These are phyloP conservation scores for Sternotherus odoratus DNA, from an alignment of 2,797 vertebrate species.

Conservation along the genomic window DNA sequence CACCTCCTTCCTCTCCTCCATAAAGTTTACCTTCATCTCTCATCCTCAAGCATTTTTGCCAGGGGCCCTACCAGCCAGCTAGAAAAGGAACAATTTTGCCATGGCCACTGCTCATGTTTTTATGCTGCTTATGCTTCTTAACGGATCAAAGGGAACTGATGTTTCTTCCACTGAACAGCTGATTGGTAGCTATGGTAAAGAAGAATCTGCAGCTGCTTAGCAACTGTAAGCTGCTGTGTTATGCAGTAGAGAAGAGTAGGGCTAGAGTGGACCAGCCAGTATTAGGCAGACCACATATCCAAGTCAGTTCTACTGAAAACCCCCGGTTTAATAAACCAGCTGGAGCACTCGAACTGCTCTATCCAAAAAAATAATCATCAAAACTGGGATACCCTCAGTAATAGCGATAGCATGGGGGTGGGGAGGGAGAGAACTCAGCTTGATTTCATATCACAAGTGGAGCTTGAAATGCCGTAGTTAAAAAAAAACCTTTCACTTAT, in stretches of 20 bases:
- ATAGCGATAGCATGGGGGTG: not conserved
- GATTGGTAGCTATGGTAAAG: slow-evolving; percentile 16
- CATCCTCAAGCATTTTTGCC: not conserved
- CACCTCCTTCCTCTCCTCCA: not conserved
- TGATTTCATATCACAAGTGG: accelerated
- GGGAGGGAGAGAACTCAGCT: not conserved
- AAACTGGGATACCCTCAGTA: not conserved
- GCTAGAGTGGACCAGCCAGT: not conserved
- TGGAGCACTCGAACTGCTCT: slow-evolving; percentile 2
- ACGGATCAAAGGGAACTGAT: not conserved
- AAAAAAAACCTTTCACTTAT: slow-evolving; percentile 9
- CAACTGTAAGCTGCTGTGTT: slow-evolving; percentile 62
- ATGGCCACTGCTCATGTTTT: not conserved
- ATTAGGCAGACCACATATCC: not conserved
- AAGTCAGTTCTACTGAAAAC: not conserved
- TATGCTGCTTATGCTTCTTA: slow-evolving; percentile 15
- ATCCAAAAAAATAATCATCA: slow-evolving; percentile 17
- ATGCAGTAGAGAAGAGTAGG: not conserved
- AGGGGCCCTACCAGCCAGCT: not conserved
- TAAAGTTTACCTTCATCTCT: not conserved
- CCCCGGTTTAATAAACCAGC: not conserved
- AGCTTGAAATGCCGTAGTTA: not conserved
- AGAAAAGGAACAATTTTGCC: slow-evolving; percentile 8
- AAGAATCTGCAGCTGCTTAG: slow-evolving; percentile 64
- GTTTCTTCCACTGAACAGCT: not conserved